Evolutionary conservation across 2,888 invertebrate genomes (phyloP), one percentile per base, ranked within the genome.

Genomic region (Eretmocerus hayati): DNA sequence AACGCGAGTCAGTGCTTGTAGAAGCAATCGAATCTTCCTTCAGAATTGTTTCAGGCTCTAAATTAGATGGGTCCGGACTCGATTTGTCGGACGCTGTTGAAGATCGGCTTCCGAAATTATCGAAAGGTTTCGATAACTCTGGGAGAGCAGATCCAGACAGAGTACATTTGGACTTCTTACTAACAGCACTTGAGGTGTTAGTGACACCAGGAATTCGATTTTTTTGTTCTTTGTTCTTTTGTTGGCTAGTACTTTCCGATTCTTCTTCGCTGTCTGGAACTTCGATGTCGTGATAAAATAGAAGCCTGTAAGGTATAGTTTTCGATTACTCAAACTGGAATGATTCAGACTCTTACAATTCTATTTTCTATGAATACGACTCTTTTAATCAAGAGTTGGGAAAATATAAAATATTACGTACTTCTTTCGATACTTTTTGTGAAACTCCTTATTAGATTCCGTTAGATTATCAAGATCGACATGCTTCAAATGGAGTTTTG

Each of bases 231-330:
- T 3, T 50, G 54, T 35, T 59, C 57, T 31, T 49, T 55, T 23
- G 46, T 53, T 31, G 32, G 5, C 18, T 13, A 18, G 35, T 21
- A n/a, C n/a, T n/a, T 8, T 46, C 78, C 47, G 77, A 76, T 2
- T 73, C 72, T 11, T 77, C 77, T 1, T 76, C 74, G 49, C 77
- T 77, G 1, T 81, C 83, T 55, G 80, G 78, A 9, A 79, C 73
- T 59, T 81, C 80, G 47, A 87, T 77, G 61, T 87, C 84, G 71
- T 86, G 81, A 59, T 83, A 81, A 71, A 83, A 81, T n/a, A 88
- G 74, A 58, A 89, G 76, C 65, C 89, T 89, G 71, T n/a, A n/a
- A n/a, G n/a, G n/a, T n/a, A n/a, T n/a, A n/a, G n/a, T n/a, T n/a
- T n/a, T n/a, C n/a, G n/a, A n/a, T n/a, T n/a, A n/a, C n/a, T n/a